Conservation (phyloP, 2,888 invertebrate species). For the Leptarthrus brevirostris region DNA sequence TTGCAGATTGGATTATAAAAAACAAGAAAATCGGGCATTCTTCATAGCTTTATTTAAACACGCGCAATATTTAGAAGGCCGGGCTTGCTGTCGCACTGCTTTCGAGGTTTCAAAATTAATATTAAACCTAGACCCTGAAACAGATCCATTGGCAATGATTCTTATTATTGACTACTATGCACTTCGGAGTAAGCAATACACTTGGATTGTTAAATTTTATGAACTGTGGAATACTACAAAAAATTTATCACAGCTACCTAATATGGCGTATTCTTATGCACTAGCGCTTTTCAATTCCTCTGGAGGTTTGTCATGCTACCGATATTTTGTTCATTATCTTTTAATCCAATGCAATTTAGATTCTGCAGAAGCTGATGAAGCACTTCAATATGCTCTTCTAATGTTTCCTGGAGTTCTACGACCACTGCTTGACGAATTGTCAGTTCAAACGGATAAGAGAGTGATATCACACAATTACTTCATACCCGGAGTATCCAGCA, state of each 20-base stretch:
- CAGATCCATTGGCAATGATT: constrained; percentile 81
- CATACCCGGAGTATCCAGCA: constrained; percentile 61
- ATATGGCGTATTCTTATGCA: constrained; percentile 85
- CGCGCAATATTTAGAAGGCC: constrained; percentile 79
- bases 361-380: constrained; percentile 70
- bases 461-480: constrained; percentile 70
- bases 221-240: constrained; percentile 72
- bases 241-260: constrained; percentile 85
- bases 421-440: constrained; percentile 80
- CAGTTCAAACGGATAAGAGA: constrained; percentile 76
- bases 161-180: constrained; percentile 87
- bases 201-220: constrained; percentile 75
- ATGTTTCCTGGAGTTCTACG: constrained; percentile 84
- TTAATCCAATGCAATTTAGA: constrained; percentile 57
- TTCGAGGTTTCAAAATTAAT: constrained; percentile 87
- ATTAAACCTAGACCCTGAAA: constrained; percentile 79
- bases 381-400: constrained; percentile 80
- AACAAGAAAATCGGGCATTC: constrained; percentile 84
- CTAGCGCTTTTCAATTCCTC: constrained; percentile 76
- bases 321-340: too few species aligned
- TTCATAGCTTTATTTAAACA: constrained; percentile 86
- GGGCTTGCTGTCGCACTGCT: constrained; percentile 88
- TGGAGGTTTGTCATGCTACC: constrained; percentile 60
- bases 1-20: constrained; percentile 80
- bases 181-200: constrained; percentile 77